These are phyloP conservation scores for Chrysochloris asiatica DNA, from an alignment of 2,113 vertebrate species.

Conservation along the genomic window DNA sequence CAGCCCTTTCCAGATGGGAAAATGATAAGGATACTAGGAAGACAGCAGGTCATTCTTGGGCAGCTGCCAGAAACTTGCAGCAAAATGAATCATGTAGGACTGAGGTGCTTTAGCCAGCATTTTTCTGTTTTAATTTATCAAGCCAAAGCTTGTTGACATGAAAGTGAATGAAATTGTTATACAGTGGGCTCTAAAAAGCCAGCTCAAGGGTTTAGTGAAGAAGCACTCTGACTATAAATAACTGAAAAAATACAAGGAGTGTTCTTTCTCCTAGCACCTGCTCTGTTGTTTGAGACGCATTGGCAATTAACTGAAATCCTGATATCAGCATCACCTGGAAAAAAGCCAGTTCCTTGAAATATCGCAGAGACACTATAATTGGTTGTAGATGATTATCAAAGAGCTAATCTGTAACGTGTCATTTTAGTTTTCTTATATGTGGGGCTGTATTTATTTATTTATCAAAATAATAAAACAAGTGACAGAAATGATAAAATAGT, in stretches of 20 bases:
- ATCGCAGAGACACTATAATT: not conserved
- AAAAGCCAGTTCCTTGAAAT: slow-evolving; percentile 67
- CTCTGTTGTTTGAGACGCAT: slow-evolving; percentile 59
- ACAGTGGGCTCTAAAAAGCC: slow-evolving; percentile 75
- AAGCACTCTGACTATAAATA: slow-evolving; percentile 77
- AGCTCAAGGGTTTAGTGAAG: slow-evolving; percentile 74
- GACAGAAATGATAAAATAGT: not conserved
- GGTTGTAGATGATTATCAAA: slow-evolving; percentile 51
- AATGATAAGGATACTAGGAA: slow-evolving; percentile 74
- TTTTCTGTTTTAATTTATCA: slow-evolving; percentile 86
- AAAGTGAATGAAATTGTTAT: slow-evolving; percentile 82
- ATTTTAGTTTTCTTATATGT: slow-evolving; percentile 2
- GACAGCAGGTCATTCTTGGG: slow-evolving; percentile 78
- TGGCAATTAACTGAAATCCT: slow-evolving; percentile 50
- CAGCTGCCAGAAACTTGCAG: slow-evolving; percentile 79
- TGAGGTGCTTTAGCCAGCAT: slow-evolving; percentile 72
- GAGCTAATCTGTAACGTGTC: slow-evolving; percentile 5
- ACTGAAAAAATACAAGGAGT: slow-evolving; percentile 62
- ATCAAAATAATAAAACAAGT: slow-evolving; percentile 58
- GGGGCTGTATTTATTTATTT: slow-evolving; percentile 38
- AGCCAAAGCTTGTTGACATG: slow-evolving; percentile 80
- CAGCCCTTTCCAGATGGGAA: slow-evolving; percentile 80
- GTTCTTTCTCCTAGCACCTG: slow-evolving; percentile 52
- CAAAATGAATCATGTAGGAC: slow-evolving; percentile 73
- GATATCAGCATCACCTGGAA: slow-evolving; percentile 45